phyloP scores from a whole-genome alignment of 2,888 invertebrate genomes.

The Hermaeophaga mercurialis region DNA sequence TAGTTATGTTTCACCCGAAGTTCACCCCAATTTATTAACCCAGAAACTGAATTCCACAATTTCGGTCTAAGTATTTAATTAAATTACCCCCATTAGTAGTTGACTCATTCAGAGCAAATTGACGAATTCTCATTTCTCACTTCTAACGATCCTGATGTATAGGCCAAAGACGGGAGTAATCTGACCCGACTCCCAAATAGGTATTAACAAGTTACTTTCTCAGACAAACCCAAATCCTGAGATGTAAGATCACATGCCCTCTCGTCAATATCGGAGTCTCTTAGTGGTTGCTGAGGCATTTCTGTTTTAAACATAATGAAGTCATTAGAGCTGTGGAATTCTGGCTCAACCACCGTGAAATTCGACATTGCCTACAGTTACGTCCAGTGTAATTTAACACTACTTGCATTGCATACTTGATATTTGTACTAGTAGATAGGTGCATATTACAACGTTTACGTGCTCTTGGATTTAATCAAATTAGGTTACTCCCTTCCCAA shows the following conservation, averaged over 20 bases:
- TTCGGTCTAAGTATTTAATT: conserved; percentile 1
- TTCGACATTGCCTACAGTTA: conserved; percentile 27
- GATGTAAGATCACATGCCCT: conserved; percentile 18
- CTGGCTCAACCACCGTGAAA: conserved; percentile 44
- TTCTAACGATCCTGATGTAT: background rate
- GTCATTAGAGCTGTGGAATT: conserved; percentile 43
- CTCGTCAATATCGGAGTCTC: conserved; percentile 23
- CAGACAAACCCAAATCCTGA: conserved; percentile 6
- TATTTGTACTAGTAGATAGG: too few relatives aligned
- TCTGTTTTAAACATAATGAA: conserved; percentile 37
- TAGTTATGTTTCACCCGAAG: too few relatives aligned
- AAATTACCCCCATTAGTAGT: background rate
- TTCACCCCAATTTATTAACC: too few relatives aligned
- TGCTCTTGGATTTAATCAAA: too few relatives aligned
- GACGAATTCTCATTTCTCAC: conserved; percentile 12
- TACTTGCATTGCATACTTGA: too few relatives aligned
- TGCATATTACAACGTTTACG: too few relatives aligned
- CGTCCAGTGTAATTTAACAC: conserved; percentile 27
- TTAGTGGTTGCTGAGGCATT: conserved; percentile 30
- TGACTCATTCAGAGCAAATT: conserved; percentile 11
- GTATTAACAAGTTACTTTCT: conserved; percentile 18
- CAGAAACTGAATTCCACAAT: background rate
- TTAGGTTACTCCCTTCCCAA: too few relatives aligned
- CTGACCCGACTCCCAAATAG: conserved; percentile 20
- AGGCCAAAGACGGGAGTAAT: background rate